These are phyloP conservation scores for Mus spretus DNA, from an alignment of 2,797 vertebrate genomes.

Conservation along the genomic window DNA sequence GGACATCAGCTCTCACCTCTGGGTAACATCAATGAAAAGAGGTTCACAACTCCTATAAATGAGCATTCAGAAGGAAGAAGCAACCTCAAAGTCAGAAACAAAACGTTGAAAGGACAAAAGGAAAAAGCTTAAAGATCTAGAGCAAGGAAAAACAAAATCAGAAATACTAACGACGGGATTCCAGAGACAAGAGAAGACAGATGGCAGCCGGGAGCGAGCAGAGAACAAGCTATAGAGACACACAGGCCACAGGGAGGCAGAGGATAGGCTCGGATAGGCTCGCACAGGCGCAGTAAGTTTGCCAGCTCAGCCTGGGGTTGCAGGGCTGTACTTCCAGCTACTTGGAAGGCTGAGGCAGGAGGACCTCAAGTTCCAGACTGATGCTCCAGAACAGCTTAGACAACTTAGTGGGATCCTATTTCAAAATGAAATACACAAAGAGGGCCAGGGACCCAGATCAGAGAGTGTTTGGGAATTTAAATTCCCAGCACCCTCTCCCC, in stretches of 20 bases:
- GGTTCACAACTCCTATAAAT: background rate
- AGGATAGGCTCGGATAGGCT: background rate
- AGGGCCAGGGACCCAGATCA: background rate
- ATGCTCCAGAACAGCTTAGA: background rate
- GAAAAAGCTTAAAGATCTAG: background rate
- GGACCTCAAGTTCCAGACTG: background rate
- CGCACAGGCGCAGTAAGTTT: background rate
- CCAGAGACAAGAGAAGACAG: background rate
- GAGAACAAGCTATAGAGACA: background rate
- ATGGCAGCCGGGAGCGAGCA: background rate
- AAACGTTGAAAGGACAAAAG: slow-evolving; percentile 11
- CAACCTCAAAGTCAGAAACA: slow-evolving; percentile 11
- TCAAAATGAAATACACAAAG: background rate
- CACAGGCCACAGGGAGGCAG: background rate
- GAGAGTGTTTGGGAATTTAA: background rate
- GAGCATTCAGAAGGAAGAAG: slow-evolving; percentile 44
- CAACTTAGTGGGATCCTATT: background rate
- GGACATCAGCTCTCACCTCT: background rate
- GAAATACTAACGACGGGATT: slow-evolving; percentile 6
- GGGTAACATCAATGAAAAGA: background rate
- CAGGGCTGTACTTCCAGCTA: background rate
- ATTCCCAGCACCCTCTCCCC: background rate
- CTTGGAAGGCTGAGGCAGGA: background rate
- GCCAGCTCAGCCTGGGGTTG: background rate
- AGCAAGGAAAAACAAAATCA: background rate